Evolutionary conservation across 2,888 invertebrate species (phyloP), one percentile per base, ranked within the genome.

Genomic region (Cepaea hortensis): DNA sequence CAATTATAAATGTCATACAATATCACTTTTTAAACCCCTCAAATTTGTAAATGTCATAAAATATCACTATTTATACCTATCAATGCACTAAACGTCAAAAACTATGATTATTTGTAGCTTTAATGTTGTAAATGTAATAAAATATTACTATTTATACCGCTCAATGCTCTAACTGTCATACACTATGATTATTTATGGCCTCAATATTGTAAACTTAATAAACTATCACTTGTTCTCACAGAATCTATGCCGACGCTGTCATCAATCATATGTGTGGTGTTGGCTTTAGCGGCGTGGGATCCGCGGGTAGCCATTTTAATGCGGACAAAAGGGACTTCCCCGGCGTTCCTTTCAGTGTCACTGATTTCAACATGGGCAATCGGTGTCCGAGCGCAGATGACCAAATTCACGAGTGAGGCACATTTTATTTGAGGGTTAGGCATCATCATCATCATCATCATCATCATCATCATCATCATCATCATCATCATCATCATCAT

Each of bases 221-320:
- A 35, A 35, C 35, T 35, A 35, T 35, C 35, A 68, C 55, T 72
- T 23, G 35, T 76, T 46, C 65, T 76, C 5, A 23, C 68, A 96
- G 97, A 91, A 97, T 98, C 91, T 97, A 96, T 93, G 96, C 96
- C 0, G 97, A 97, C 91, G 96, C 96, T 0, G 96, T 98, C 20
- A 95, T 98, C 86, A 98, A 98, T 94, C 98, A 98, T 94, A 98
- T 98, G 98, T 91, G 91, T 3, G 91, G 91, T 9, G 96, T 96
- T 0, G 96, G 95, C 0, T 92, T 95, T 20, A 95, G 94, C 0
- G 92, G 93, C 85, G 88, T 92, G 0, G 97, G 97, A 1, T 96
- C 96, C 0, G 97, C 95, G 1, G 96, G 96, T 50, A 90, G 91
- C 85, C 87, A 87, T 50, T 95, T 93, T 88, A 92, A 95, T 86